These are phyloP conservation scores for Pluvialis apricaria DNA, from an alignment of 2,113 vertebrate genomes.

Conservation along the genomic window DNA sequence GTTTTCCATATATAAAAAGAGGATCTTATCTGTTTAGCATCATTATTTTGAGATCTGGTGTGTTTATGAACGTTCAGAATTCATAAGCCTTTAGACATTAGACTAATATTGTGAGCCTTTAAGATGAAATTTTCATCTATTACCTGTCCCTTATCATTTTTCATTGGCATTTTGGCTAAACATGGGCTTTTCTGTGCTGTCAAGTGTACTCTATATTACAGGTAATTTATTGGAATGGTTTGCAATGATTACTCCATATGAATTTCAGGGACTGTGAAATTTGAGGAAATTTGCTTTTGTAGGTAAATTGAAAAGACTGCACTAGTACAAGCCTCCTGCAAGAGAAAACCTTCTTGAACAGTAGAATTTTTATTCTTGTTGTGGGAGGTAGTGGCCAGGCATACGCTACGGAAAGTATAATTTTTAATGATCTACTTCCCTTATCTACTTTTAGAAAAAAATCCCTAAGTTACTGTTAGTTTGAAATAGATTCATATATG, in stretches of 20 bases:
- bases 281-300: not conserved
- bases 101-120: not conserved
- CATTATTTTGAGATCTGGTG: not conserved
- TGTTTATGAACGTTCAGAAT: not conserved
- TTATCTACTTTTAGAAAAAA: not conserved
- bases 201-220: not conserved
- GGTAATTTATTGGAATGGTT: not conserved
- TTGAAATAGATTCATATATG: not conserved
- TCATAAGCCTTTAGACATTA: not conserved
- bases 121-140: not conserved
- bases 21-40: not conserved
- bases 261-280: not conserved
- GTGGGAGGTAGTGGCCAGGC: not conserved
- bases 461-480: not conserved
- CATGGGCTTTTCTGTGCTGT: not conserved
- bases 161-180: not conserved
- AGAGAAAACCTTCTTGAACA: not conserved
- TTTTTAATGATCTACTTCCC: not conserved
- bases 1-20: not conserved
- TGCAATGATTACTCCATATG: not conserved
- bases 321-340: not conserved
- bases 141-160: not conserved
- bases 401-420: not conserved
- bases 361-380: not conserved
- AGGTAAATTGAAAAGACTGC: not conserved